A percentile compares a stretch with the other conserved stretches of the same genome.
Evolutionary conservation across 1,140 invertebrate species (phyloP).

Genomic region (Lucilia sericata): DNA sequence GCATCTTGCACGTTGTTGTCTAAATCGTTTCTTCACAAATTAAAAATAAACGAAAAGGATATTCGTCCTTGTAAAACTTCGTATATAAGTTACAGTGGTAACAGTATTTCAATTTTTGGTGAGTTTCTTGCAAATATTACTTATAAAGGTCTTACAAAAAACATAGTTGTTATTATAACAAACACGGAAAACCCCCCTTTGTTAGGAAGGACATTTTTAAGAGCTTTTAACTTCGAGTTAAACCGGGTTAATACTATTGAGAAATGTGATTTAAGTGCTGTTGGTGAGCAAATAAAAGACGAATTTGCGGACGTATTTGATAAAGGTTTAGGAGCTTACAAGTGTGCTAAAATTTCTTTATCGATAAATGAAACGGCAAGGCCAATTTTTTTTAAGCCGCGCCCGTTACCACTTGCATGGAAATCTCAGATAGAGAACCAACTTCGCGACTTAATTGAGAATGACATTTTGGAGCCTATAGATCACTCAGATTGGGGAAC

Average conservation of each 20-base stretch:
- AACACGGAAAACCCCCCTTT: slow-evolving; percentile 1
- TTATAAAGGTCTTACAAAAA: neutral
- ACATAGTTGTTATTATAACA: neutral
- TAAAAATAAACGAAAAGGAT: neutral
- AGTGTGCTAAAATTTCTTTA: neutral
- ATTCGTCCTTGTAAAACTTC: neutral
- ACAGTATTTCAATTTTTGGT: neutral
- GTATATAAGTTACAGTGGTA: neutral
- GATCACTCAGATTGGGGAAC: neutral
- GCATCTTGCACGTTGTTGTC: neutral
- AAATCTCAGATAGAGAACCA: neutral
- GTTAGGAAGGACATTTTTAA: slow-evolving; percentile 23
- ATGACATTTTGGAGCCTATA: neutral
- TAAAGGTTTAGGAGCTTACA: neutral
- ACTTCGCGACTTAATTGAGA: neutral
- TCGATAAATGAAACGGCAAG: neutral
- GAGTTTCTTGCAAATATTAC: neutral
- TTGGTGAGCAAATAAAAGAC: neutral
- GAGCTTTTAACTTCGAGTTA: slow-evolving; percentile 8
- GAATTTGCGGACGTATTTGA: neutral
- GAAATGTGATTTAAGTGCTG: neutral
- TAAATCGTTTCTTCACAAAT: neutral
- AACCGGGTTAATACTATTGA: neutral
- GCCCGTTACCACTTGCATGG: neutral
- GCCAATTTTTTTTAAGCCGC: neutral